Evolutionary conservation across 2,888 invertebrate species (phyloP), one percentile per base, ranked within the genome.

Genomic region (Leptura quadrifasciata): DNA sequence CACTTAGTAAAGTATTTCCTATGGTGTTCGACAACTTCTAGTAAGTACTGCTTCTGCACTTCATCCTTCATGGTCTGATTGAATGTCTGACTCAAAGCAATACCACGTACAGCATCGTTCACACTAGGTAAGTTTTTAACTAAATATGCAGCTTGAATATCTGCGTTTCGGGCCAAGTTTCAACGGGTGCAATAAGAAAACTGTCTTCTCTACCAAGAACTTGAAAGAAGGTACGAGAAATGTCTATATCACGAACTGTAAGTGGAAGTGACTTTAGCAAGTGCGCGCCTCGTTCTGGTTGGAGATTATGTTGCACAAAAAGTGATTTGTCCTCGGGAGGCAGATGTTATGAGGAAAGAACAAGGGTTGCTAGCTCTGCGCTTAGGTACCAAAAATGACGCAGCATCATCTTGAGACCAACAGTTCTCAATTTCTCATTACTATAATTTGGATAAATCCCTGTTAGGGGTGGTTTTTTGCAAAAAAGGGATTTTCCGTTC

Each of bases 201-300:
- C 17, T 54, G 17, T 54, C 17, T 18, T 17, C 54, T 17, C 2
- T 54, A 18, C 54, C 5, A 54, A 9, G 3, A 54, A 9, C 9
- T 54, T 54, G 17, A 54, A 54, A 54, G 54, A 54, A 54, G 9
- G 1, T 54, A 9, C 54, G 54, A 54, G n/a, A 54, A 54, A 54
- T 9, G 2, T 39, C 10, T 10, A 39, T 8, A 39, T 54, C 17
- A 17, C 9, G 54, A 54, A 54, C n/a, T 17, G 54, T 54, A 17
- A 6, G 9, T n/a, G 9, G 18, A 4, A 54, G 17, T 2, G 54
- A 18, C 54, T 54, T 54, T n/a, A 52, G 52, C n/a, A 52, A 52
- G 52, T 52, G 54, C 17, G 17, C 2, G 17, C 54, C 54, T 54
- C 54, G 2, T 17, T 54, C 54, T 54, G 54, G 17, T 54, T 17